A percentile compares a stretch with the other conserved stretches of the same genome.
Conservation (phyloP, 2,888 invertebrate species). For the Hemicrepidius hirtus region DNA sequence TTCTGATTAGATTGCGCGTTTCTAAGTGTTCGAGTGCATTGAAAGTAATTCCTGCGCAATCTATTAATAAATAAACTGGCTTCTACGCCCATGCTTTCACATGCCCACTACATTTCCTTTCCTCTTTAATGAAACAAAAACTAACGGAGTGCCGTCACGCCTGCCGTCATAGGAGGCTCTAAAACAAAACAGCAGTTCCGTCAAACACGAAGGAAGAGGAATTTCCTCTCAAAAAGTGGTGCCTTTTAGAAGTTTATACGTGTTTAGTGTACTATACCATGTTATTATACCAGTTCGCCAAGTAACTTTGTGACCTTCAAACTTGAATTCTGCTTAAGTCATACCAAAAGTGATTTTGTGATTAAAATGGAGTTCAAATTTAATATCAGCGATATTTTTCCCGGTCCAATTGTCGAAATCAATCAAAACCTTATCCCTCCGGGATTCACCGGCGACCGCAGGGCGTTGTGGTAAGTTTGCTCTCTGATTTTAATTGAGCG, state of each 20-base stretch:
- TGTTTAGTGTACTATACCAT: constrained; percentile 20
- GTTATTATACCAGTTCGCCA: constrained; percentile 22
- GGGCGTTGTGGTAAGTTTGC: constrained; percentile 71
- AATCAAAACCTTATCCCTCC: constrained; percentile 74
- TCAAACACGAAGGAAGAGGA: constrained; percentile 43
- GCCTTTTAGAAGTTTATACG: constrained; percentile 33
- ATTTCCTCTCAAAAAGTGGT: constrained; percentile 15
- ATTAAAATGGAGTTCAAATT: constrained; percentile 75
- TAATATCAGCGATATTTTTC: constrained; percentile 74
- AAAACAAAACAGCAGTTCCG: constrained; percentile 53
- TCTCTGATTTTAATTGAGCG: not conserved
- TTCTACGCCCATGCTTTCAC: constrained; percentile 41
- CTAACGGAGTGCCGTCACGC: constrained; percentile 62
- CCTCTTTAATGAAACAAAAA: constrained; percentile 56
- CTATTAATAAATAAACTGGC: constrained; percentile 15
- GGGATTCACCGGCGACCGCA: constrained; percentile 74
- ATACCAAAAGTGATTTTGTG: constrained; percentile 37
- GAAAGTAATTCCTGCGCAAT: not conserved
- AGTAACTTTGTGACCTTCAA: constrained; percentile 43
- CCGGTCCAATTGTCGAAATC: constrained; percentile 73
- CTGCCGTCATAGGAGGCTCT: constrained; percentile 55
- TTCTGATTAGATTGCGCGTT: no score
- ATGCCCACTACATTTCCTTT: constrained; percentile 46
- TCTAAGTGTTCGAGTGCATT: no score
- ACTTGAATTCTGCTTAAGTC: constrained; percentile 27